Evolutionary conservation across 2,888 invertebrate species (phyloP), one percentile per base, ranked within the genome.

Genomic region (Hetaerina titia): DNA sequence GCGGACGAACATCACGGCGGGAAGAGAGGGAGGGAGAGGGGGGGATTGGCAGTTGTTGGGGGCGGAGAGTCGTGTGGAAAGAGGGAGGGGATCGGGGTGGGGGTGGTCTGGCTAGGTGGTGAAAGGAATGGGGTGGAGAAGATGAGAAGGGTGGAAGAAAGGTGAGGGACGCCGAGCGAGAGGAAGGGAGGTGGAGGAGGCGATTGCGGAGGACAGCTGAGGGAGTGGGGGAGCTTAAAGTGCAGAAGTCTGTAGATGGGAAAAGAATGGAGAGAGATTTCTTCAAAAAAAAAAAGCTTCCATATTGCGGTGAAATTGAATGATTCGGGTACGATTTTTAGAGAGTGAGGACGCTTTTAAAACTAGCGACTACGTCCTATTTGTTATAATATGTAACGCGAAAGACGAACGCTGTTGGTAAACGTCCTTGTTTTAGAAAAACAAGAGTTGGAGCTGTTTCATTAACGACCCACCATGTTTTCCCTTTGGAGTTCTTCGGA

Each of bases 1-100:
- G 92, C 92, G 92, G 92, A 92, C 92, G 92, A 74, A 15, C 69
- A 74, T 92, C 92, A 60, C 25, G 45, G 45, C 63, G 25, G 64
- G 45, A 45, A 31, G 90, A 63, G 57, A 31, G 63, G 63, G 56
- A 63, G 31, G 25, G 45, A 13, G 9, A 45, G 25, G 45, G 11
- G 22, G 25, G 56, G 90, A 5, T 22, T 11, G 89, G 45, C 56
- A 58, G n/a, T 56, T 19, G 11, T 56, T n/a, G 90, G 22, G 90
- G 25, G 60, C 57, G 69, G 57, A 69, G 22, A 69, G 64, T 17
- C 15, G 74, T 25, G 69, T 11, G 45, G 57, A 56, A 60, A 8
- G n/a, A 19, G 15, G 58, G 19, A 25, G 63, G 45, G 60, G 25
- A 11, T 64, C 2, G 31, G 19, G 31, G 15, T 9, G 64, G 63